Evolutionary conservation across 1,140 invertebrate genomes (phyloP), one percentile per base, ranked within the genome.

Genomic region (Periplaneta americana): DNA sequence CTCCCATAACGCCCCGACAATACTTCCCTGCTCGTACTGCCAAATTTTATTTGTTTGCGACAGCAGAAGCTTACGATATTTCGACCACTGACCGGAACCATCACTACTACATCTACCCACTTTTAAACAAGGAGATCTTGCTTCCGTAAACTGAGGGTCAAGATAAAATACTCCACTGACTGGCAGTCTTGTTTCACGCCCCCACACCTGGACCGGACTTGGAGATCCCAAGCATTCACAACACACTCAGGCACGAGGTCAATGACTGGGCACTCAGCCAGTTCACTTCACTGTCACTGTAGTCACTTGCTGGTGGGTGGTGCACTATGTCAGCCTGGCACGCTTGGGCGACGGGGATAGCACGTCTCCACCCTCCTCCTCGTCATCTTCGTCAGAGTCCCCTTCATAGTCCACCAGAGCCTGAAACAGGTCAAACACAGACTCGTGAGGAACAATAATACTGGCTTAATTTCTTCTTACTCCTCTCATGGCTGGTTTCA

Each of bases 351-450:
- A 88, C 81, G 91, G 90, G 83, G 87, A 88, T 83, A 88, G 85
- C 35, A 87, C 88, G 79, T 92, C 91, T 34, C 93, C 86, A 31
- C 89, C 89, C 48, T 89, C 93, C 74, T 96, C 95, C 82, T 97
- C 95, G 79, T 98, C 97, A 84, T 98, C 97, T 84, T 98, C 97
- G 85, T 98, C 97, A 0, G 96, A 97, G 88, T 98, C 97, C 81
- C 96, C 97, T 86, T 98, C 97, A 87, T 98, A 99, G 87, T 98
- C 97, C 34, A 98, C 97, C 83, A 99, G 91, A 84, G 96, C 96
- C 96, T 97, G 85, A n/a, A n/a, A n/a, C n/a, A n/a, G n/a, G n/a
- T n/a, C n/a, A n/a, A n/a, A n/a, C n/a, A n/a, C n/a, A n/a, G n/a
- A n/a, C n/a, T n/a, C n/a, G n/a, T n/a, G n/a, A n/a, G n/a, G n/a